Conservation (phyloP, 92 coral and sea anemone genomes). For the Parazoanthus darwini region DNA sequence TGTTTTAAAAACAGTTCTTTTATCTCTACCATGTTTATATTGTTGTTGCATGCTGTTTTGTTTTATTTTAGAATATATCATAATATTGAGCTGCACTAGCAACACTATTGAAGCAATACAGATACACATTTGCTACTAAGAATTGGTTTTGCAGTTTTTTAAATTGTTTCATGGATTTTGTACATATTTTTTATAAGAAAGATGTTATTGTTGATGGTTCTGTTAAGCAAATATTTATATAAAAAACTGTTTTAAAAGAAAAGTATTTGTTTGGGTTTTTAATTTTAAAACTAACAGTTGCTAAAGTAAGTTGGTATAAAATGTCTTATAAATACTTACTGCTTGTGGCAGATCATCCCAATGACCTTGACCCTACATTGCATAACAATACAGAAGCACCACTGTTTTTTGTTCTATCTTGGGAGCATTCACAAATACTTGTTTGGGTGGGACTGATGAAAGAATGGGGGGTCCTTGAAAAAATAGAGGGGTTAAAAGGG, state of each 20-base stretch:
- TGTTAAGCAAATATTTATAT: not conserved
- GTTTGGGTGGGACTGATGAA: no score
- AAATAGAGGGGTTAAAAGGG: no score
- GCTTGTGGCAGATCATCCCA: no score
- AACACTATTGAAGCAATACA: slow-evolving; percentile 2
- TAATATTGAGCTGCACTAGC: not conserved
- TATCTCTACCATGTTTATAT: not conserved
- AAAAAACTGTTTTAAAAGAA: not conserved
- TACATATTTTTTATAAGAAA: not conserved
- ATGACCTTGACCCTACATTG: no score
- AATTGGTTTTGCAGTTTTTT: slow-evolving; percentile 4
- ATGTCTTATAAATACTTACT: no score
- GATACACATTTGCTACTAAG: slow-evolving; percentile 4
- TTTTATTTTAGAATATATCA: not conserved
- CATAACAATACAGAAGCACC: no score
- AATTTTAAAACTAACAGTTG: no score
- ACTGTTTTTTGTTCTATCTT: no score
- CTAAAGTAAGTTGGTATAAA: no score
- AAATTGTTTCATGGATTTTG: not conserved
- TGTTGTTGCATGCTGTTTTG: not conserved
- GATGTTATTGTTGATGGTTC: not conserved
- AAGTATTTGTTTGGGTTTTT: not conserved
- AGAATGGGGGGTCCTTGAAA: no score
- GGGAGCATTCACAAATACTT: no score
- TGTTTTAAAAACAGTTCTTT: slow-evolving; percentile 3